phyloP scores from a whole-genome alignment of 2,888 invertebrate genomes.

The Sthenelais limicola region DNA sequence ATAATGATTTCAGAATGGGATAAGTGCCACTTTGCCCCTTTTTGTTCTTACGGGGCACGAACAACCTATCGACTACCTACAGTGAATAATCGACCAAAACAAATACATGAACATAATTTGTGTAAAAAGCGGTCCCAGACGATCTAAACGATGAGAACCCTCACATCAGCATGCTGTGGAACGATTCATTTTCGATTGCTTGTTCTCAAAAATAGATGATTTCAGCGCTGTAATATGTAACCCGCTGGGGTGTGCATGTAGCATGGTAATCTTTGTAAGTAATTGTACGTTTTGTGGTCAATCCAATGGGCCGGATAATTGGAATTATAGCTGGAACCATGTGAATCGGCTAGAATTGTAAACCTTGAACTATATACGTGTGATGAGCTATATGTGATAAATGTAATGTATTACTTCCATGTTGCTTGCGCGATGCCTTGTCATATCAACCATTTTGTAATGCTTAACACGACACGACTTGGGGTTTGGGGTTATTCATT shows the following conservation, averaged over 20 bases:
- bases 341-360: too few relatives aligned
- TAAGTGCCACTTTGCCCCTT: constrained; percentile 6
- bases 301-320: background rate
- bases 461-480: too few relatives aligned
- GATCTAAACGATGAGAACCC: constrained; percentile 36
- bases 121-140: constrained; percentile 12
- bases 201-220: constrained; percentile 2
- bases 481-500: too few relatives aligned
- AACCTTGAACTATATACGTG: too few relatives aligned
- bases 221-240: background rate
- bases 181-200: constrained; percentile 35
- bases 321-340: too few relatives aligned
- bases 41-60: background rate
- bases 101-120: constrained; percentile 40
- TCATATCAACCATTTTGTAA: too few relatives aligned
- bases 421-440: too few relatives aligned
- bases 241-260: constrained; percentile 12
- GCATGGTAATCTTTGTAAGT: constrained; percentile 15
- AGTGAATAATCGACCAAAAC: constrained; percentile 29
- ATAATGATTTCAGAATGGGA: constrained; percentile 23
- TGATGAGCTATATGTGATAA: too few relatives aligned
- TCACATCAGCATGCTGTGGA: background rate
- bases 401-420: too few relatives aligned
- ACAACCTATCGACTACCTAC: constrained; percentile 19
- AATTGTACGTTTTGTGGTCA: constrained; percentile 4